These are phyloP conservation scores for Arrhamphus sclerolepis DNA, from an alignment of 2,797 vertebrate genomes.

Conservation along the genomic window DNA sequence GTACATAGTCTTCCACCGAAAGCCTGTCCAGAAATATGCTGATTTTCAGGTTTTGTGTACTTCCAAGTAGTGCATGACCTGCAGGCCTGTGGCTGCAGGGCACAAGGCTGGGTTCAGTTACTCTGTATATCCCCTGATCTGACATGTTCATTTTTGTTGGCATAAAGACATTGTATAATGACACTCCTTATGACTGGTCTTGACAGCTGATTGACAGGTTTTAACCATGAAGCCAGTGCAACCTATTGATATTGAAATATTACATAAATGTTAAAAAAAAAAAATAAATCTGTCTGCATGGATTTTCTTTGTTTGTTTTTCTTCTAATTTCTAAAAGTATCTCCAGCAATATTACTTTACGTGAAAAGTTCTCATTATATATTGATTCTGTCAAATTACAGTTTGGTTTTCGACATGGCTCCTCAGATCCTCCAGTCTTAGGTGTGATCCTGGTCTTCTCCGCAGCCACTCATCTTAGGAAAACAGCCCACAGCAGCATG, in stretches of 20 bases:
- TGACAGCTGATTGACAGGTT: conserved; percentile 31
- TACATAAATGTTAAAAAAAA: conserved; percentile 1
- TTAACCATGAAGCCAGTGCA: neutral
- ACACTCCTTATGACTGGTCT: conserved; percentile 25
- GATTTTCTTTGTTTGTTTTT: neutral
- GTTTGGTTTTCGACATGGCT: conserved; percentile 53
- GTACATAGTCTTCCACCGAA: conserved; percentile 24
- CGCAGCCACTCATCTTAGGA: conserved; percentile 56
- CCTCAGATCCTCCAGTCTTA: conserved; percentile 53
- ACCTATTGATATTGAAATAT: neutral
- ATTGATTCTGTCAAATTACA: conserved; percentile 73
- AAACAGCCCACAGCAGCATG: conserved; percentile 56
- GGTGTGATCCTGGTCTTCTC: conserved; percentile 55
- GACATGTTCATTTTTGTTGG: conserved; percentile 40
- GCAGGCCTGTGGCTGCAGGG: conserved; percentile 49
- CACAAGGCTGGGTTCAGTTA: conserved; percentile 36
- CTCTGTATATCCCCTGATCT: conserved; percentile 36
- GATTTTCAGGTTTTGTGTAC: conserved; percentile 69
- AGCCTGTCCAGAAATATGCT: conserved; percentile 70
- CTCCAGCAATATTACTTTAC: no score
- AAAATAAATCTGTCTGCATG: neutral
- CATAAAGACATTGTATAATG: conserved; percentile 33
- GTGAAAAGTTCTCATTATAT: neutral
- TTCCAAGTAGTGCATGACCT: conserved; percentile 52
- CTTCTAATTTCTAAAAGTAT: neutral